Evolutionary conservation across 2,888 invertebrate species (phyloP).

Genomic region (Pterostichus niger): DNA sequence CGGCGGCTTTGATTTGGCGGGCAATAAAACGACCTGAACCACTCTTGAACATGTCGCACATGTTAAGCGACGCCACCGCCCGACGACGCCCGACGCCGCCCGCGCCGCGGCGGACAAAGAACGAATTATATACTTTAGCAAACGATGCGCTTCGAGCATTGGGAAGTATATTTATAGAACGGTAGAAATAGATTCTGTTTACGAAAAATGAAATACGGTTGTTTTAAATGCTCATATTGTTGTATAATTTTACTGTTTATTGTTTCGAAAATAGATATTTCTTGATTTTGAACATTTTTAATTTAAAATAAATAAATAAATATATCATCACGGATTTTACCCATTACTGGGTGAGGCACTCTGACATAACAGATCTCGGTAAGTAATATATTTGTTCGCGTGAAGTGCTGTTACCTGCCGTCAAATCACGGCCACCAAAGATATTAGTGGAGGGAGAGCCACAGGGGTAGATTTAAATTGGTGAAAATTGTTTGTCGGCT

Average conservation of each 20-base stretch:
- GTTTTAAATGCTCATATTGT: conserved; percentile 45
- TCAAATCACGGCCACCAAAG: no score
- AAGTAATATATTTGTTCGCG: no score
- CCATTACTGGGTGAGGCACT: no score
- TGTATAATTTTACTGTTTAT: conserved; percentile 25
- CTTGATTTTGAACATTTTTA: neutral
- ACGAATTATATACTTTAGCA: conserved; percentile 64
- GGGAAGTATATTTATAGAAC: conserved; percentile 43
- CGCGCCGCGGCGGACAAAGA: conserved; percentile 25
- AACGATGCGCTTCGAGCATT: conserved; percentile 58
- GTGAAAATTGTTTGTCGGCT: no score
- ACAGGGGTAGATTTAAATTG: no score
- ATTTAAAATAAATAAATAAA: no score
- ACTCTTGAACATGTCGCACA: conserved; percentile 50
- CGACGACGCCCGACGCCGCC: neutral
- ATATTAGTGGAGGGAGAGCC: no score
- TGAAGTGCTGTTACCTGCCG: no score
- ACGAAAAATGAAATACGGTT: conserved; percentile 40
- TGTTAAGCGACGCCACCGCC: conserved; percentile 36
- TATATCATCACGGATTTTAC: no score
- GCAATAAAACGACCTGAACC: conserved; percentile 55
- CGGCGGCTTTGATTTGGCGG: conserved; percentile 62
- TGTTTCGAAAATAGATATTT: conserved; percentile 19
- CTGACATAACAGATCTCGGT: no score
- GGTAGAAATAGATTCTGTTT: conserved; percentile 46